phyloP scores from a whole-genome alignment of 2,797 vertebrate species.

The Myotis myotis region DNA sequence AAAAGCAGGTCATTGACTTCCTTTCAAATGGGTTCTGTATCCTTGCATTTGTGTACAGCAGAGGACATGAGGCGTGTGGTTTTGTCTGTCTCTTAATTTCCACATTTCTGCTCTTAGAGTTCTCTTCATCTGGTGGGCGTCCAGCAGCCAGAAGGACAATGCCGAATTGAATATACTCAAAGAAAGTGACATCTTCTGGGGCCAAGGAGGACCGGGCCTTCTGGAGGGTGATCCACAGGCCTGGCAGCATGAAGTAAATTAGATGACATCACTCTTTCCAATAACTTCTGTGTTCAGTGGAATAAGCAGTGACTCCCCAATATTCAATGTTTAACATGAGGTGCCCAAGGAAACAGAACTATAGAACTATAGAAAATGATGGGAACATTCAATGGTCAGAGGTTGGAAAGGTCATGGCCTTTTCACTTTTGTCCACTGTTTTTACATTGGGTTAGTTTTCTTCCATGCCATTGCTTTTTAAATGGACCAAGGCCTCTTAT shows the following conservation, averaged over 20 bases:
- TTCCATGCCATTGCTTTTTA: background rate
- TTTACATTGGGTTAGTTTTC: background rate
- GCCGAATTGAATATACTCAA: constrained; percentile 82
- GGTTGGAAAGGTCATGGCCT: background rate
- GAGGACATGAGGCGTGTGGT: no score
- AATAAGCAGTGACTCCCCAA: background rate
- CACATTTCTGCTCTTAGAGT: constrained; percentile 82
- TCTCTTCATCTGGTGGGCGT: constrained; percentile 87
- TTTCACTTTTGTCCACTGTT: background rate
- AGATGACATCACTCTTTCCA: background rate
- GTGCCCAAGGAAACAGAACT: background rate
- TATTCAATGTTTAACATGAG: background rate
- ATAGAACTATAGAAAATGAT: background rate
- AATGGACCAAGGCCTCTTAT: background rate
- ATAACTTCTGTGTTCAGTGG: background rate
- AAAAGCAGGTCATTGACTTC: background rate
- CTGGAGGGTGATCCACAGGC: background rate
- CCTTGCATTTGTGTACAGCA: no score
- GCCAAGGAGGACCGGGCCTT: background rate
- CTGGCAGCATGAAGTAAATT: background rate
- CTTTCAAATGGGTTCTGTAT: no score
- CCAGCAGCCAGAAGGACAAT: constrained; percentile 85
- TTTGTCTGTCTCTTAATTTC: background rate
- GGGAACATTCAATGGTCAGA: background rate
- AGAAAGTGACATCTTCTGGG: constrained; percentile 68